Percentiles rank a stretch among this genome's conserved stretches.
phyloP scores from a whole-genome alignment of 2,888 invertebrate species.

The Leptinotarsa tumamoca region DNA sequence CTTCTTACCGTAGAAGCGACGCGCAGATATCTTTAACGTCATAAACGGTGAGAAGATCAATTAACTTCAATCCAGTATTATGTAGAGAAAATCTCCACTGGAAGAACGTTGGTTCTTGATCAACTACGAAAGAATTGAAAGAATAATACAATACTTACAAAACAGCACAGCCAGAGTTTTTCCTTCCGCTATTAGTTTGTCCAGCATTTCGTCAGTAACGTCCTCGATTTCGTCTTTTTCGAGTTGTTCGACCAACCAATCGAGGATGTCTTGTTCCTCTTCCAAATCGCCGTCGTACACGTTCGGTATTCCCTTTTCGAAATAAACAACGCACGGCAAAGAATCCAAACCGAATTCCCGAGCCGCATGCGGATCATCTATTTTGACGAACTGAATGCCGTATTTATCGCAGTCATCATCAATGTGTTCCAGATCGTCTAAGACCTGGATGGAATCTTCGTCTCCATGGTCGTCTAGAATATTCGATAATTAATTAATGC shows the following conservation, averaged over 20 bases:
- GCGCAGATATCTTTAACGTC: no score
- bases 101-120: no score
- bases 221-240: constrained; percentile 96
- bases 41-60: no score
- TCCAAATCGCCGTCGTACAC: constrained; percentile 91
- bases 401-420: constrained; percentile 94
- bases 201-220: constrained; percentile 94
- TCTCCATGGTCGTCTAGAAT: constrained; percentile 87
- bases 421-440: constrained; percentile 90
- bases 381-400: constrained; percentile 93
- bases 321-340: constrained; percentile 88
- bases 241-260: constrained; percentile 88
- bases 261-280: constrained; percentile 88
- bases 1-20: no score
- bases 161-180: constrained; percentile 91
- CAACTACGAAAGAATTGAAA: neutral
- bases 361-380: constrained; percentile 87
- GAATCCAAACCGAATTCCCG: constrained; percentile 88
- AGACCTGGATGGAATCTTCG: constrained; percentile 86
- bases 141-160: constrained; percentile 72
- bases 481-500: no score
- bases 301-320: constrained; percentile 93
- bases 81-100: no score
- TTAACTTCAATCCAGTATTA: no score
- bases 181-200: constrained; percentile 88